Conservation (phyloP, 2,888 invertebrate species). For the Apamea anceps region DNA sequence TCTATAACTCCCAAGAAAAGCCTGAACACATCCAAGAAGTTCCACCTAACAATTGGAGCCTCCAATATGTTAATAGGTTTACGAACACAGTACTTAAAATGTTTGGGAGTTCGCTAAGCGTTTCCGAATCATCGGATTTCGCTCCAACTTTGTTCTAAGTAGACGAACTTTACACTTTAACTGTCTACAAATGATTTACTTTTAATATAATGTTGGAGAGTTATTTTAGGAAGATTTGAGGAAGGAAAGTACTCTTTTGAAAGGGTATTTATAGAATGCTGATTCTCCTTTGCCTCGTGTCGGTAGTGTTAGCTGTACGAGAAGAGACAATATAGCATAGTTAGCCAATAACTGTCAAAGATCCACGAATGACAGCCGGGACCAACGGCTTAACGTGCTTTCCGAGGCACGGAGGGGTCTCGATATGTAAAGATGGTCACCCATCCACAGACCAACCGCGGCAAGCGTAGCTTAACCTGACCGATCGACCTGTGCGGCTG, state of each 20-base stretch:
- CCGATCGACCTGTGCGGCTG: too few relatives aligned
- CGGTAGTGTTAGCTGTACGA: neutral
- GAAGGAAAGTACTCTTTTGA: too few relatives aligned
- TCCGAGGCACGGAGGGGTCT: too few relatives aligned
- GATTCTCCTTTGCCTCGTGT: neutral
- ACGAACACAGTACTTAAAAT: constrained; percentile 68
- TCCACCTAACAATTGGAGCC: constrained; percentile 40
- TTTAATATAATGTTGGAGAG: constrained; percentile 50
- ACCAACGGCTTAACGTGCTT: too few relatives aligned
- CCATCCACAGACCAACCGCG: too few relatives aligned
- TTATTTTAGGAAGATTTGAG: constrained; percentile 44
- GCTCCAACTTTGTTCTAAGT: constrained; percentile 59
- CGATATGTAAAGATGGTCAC: too few relatives aligned
- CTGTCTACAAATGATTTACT: constrained; percentile 51
- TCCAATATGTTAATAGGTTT: constrained; percentile 70
- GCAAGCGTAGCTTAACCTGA: too few relatives aligned
- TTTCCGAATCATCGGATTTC: constrained; percentile 68
- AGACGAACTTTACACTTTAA: constrained; percentile 66
- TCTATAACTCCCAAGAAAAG: constrained; percentile 17
- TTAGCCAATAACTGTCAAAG: neutral
- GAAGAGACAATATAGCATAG: neutral
- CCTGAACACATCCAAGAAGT: constrained; percentile 30
- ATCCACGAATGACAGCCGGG: too few relatives aligned
- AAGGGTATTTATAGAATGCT: neutral
- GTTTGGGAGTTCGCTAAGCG: constrained; percentile 64